Base-by-base conservation (phyloP, 2,797 vertebrate genomes). In the Cacajao melanocephalus region DNA sequence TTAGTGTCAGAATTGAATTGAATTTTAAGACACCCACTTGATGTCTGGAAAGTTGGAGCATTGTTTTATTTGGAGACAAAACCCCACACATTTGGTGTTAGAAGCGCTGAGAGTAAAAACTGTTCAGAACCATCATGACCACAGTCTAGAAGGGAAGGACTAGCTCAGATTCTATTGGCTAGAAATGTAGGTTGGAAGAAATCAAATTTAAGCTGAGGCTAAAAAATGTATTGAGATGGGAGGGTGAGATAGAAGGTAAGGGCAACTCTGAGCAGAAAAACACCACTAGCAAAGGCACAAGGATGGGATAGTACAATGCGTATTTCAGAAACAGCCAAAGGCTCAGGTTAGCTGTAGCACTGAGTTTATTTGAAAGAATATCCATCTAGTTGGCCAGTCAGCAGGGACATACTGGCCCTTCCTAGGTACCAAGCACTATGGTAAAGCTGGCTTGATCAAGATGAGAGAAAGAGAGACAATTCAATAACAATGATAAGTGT, bases 321-420 rank as follows among this genome's bases (percentile, higher is more conserved):
- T 78, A 41, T 70, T 87, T 90, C 67, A 82, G 83, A 95, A 94
- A 87, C 44, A 46, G n/a, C 39, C 84, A 36, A 88, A 90, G 87
- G 73, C 15, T 90, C 52, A 94, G 36, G 78, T 28, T 36, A 70
- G 72, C 39, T 72, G 11, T 92, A 85, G 19, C 41, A 76, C 12
- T 78, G 64, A 61, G 36, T 73, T 90, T 78, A 73, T 78, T 79
- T 96, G 57, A 20, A 57, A 75, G 57, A 82, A 61, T 33, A 61
- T 24, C 73, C 57, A 58, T 20, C 72, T 93, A 86, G 24, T 52
- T 10, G 33, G 41, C 41, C 36, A 17, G 28, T 67, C 61, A 50
- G 57, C 41, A 76, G 70, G 36, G 22, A 84, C 19, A 80, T n/a
- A 72, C 7, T 17, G 11, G 48, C 41, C 26, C 33, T 2, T 83